These are phyloP conservation scores for Lissocephala sabroskyi DNA, from an alignment of 2,888 invertebrate genomes.

Conservation along the genomic window DNA sequence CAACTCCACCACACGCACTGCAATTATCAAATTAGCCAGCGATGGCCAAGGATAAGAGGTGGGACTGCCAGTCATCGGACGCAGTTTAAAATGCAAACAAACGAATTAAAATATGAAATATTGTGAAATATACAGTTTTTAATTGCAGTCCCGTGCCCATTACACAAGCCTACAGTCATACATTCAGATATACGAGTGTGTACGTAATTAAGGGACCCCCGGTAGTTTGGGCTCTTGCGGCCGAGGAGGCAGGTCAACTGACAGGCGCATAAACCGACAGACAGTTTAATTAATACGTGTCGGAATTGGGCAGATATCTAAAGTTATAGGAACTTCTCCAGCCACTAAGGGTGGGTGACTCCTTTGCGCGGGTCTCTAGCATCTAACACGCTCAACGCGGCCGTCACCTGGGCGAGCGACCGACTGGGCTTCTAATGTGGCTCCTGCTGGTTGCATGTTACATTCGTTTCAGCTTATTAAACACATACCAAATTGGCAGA, in stretches of 20 bases:
- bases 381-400: not conserved
- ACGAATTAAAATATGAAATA: conserved; percentile 16
- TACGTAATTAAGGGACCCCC: no score
- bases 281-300: conserved; percentile 56
- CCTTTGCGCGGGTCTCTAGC: not conserved
- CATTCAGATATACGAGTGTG: no score
- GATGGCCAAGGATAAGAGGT: no score
- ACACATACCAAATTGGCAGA: conserved; percentile 26
- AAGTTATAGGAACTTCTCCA: not conserved
- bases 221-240: no score
- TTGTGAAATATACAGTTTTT: conserved; percentile 28
- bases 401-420: not conserved
- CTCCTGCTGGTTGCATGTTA: conserved; percentile 1
- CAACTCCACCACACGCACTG: conserved; percentile 23
- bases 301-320: not conserved
- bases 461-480: conserved; percentile 61
- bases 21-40: conserved; percentile 63
- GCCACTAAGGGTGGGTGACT: no score
- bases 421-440: conserved; percentile 5
- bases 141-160: conserved; percentile 26
- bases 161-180: no score
- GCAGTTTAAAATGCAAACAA: conserved; percentile 41
- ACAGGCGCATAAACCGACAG: conserved; percentile 53
- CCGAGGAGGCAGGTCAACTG: conserved; percentile 20
- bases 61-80: not conserved